A percentile compares a stretch with the other conserved stretches of the same genome.
These are phyloP conservation scores for Lamprotornis superbus DNA, from an alignment of 2,113 vertebrate species.

Conservation along the genomic window DNA sequence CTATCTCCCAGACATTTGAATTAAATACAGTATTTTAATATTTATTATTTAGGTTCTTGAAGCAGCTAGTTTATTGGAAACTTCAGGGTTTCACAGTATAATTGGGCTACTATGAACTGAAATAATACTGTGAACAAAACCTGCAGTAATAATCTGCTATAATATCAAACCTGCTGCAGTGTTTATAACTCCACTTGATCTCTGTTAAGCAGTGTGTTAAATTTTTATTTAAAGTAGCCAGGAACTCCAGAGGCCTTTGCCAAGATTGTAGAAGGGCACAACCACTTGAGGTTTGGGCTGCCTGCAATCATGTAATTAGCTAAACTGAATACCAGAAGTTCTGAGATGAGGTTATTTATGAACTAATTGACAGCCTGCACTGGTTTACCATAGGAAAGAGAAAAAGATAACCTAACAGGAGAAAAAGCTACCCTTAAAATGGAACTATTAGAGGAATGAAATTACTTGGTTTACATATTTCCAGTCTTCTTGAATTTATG, in stretches of 20 bases:
- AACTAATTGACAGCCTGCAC: constrained; percentile 5
- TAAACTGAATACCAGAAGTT: constrained; percentile 19
- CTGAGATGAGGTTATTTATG: background rate
- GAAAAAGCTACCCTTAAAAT: background rate
- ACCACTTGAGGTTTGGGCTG: background rate
- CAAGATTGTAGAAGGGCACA: background rate
- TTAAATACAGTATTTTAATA: background rate
- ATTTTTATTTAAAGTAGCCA: background rate
- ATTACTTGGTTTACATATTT: constrained; percentile 2
- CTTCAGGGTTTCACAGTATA: background rate
- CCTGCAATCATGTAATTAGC: constrained; percentile 35
- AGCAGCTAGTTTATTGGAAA: background rate
- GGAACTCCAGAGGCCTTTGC: background rate
- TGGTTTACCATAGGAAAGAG: background rate
- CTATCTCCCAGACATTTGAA: background rate
- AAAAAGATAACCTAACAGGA: background rate
- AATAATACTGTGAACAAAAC: background rate
- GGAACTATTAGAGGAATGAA: background rate
- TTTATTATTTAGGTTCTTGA: background rate
- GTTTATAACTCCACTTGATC: background rate
- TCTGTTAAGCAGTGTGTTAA: background rate
- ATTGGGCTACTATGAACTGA: background rate
- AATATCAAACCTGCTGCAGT: background rate
- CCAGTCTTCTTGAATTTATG: background rate
- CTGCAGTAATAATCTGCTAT: background rate